phyloP scores from a whole-genome alignment of 2,113 vertebrate genomes.

The Copsychus sechellarum region DNA sequence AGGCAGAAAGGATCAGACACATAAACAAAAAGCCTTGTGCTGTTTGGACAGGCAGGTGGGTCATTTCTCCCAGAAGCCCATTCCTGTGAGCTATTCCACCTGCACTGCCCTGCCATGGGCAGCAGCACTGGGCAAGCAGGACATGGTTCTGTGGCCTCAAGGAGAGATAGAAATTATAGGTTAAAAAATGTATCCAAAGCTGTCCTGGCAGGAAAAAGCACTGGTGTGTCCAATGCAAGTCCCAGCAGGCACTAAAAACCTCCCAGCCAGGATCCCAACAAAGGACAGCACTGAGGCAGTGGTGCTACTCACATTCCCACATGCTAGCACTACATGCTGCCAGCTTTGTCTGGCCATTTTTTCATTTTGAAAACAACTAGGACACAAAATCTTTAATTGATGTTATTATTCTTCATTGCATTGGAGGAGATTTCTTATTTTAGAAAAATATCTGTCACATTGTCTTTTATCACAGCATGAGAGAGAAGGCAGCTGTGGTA shows the following conservation, averaged over 20 bases:
- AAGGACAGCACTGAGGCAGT: fast-evolving
- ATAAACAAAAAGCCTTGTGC: not conserved
- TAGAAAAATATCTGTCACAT: not conserved
- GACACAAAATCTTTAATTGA: not conserved
- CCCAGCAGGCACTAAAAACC: not conserved
- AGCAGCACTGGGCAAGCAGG: not conserved
- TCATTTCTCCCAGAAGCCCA: not conserved
- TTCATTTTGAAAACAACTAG: slow-evolving; percentile 18
- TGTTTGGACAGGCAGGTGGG: not conserved
- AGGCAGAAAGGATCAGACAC: not conserved
- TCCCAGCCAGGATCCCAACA: not conserved
- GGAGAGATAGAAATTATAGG: not conserved
- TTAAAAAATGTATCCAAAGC: not conserved
- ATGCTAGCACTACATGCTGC: fast-evolving
- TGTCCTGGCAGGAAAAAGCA: not conserved
- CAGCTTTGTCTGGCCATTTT: not conserved
- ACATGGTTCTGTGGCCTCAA: not conserved
- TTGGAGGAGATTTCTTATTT: not conserved
- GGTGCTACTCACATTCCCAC: not conserved
- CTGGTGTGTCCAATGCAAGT: not conserved
- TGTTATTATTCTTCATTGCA: not conserved
- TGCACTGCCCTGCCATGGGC: not conserved
- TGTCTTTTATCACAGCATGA: not conserved
- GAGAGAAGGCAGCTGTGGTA: not conserved
- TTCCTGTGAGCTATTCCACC: not conserved